Base-by-base conservation (phyloP, 2,113 vertebrate species). In the Hippocampus barbouri region DNA sequence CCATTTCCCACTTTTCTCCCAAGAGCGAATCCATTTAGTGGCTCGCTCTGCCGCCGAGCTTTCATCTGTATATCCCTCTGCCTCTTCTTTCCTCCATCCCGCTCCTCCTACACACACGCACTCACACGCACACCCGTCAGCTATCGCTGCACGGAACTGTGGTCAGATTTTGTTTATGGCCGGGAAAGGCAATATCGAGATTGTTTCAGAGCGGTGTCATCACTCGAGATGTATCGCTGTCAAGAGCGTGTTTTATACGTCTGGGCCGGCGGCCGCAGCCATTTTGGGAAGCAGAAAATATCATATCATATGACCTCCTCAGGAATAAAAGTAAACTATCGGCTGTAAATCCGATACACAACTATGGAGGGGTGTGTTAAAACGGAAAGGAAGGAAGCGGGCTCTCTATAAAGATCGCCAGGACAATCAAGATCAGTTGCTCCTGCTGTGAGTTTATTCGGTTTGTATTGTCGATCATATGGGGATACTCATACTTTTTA, bases 281-380 rank as follows among this genome's bases (percentile, higher is more conserved):
- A 87, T 91, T 88, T 91, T 90, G 75, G 86, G 90, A 91, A 91
- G 83, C 85, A 90, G 87, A 88, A 90, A 89, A 89, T 89, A 88
- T 88, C 79, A 85, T 90, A 90, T 91, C 84, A 0, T 77, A 88
- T 91, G 89, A 89, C 89, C 86, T 89, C 76, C 83, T 85, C 76
- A 79, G 79, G 79, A 85, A 90, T 88, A 87, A 89, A 88, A 90
- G 88, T 85, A 86, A 90, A 91, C 80, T 86, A 89, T 88, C 83
- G 78, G 87, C 82, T 82, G 84, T 89, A 89, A 89, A 91, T 88
- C 79, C 65, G 78, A 84, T 87, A 80, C 84, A 83, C 85, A 88
- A 81, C 83, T 81, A 85, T 81, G 77, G 75, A 38, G 73, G 76
- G 69, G 71, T 82, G 79, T 78, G 76, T 76, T 71, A 77, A 78